phyloP scores from a whole-genome alignment of 2,888 invertebrate species.

The Meiosimyza decipiens region DNA sequence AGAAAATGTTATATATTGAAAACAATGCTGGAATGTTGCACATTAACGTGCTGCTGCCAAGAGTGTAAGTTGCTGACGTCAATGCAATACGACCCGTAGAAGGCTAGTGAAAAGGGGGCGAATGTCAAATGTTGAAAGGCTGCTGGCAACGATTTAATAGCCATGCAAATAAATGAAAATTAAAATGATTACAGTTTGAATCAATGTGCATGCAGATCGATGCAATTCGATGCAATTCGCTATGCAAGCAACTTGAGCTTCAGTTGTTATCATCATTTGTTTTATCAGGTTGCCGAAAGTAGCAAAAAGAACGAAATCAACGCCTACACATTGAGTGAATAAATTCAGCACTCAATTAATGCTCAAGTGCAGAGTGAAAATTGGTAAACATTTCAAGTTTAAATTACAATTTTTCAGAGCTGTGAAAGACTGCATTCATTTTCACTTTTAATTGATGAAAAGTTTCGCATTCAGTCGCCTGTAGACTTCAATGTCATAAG shows the following conservation, averaged over 20 bases:
- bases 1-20: too few relatives aligned
- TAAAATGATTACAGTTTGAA: background rate
- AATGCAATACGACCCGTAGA: too few relatives aligned
- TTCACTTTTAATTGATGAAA: too few relatives aligned
- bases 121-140: background rate
- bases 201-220: slow-evolving; percentile 13
- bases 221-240: slow-evolving; percentile 6
- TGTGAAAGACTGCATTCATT: too few relatives aligned
- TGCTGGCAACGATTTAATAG: slow-evolving; percentile 13
- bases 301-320: background rate
- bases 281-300: too few relatives aligned
- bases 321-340: background rate
- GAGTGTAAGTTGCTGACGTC: too few relatives aligned
- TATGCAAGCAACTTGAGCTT: background rate
- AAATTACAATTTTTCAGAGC: slow-evolving; percentile 62
- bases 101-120: background rate
- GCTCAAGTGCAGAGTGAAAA: slow-evolving; percentile 38
- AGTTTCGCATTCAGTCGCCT: too few relatives aligned
- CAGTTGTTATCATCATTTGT: too few relatives aligned
- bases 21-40: too few relatives aligned
- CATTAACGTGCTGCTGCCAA: too few relatives aligned
- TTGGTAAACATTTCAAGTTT: slow-evolving; percentile 59
- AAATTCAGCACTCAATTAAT: background rate
- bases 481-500: too few relatives aligned
- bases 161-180: slow-evolving; percentile 7